Evolutionary conservation across 2,888 invertebrate species (phyloP).

Genomic region (Selenia dentaria): DNA sequence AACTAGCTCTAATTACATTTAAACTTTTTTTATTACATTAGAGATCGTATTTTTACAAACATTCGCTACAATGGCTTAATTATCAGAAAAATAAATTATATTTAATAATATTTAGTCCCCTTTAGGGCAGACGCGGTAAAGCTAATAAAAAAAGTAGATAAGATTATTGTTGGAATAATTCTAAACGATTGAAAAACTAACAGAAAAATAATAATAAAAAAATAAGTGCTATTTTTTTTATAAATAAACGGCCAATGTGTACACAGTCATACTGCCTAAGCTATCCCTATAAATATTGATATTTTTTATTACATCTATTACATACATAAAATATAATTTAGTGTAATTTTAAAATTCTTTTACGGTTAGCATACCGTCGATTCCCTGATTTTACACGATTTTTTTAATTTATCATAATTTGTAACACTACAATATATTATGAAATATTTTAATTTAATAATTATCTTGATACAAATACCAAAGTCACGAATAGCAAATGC

Average conservation of each 20-base stretch:
- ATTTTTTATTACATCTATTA: constrained; percentile 31
- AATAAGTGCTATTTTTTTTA: constrained; percentile 6
- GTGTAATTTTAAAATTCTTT: constrained; percentile 36
- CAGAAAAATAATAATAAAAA: not conserved
- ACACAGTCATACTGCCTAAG: constrained; percentile 39
- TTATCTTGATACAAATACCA: too few species aligned
- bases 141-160: too few species aligned
- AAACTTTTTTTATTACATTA: not conserved
- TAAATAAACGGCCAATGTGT: constrained; percentile 7
- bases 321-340: constrained; percentile 28
- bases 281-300: constrained; percentile 40
- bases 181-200: not conserved
- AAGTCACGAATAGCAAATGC: too few species aligned
- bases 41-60: constrained; percentile 8
- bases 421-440: too few species aligned
- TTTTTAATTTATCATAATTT: too few species aligned
- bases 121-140: too few species aligned
- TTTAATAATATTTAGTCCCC: not conserved
- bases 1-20: constrained; percentile 1
- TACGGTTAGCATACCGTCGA: constrained; percentile 17
- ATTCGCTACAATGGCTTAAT: constrained; percentile 12
- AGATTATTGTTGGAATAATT: too few species aligned
- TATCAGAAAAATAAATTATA: constrained; percentile 10
- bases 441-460: too few species aligned
- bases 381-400: constrained; percentile 3